Evolutionary conservation across 2,888 invertebrate genomes (phyloP), one percentile per base, ranked within the genome.

Genomic region (Portevinia maculata): DNA sequence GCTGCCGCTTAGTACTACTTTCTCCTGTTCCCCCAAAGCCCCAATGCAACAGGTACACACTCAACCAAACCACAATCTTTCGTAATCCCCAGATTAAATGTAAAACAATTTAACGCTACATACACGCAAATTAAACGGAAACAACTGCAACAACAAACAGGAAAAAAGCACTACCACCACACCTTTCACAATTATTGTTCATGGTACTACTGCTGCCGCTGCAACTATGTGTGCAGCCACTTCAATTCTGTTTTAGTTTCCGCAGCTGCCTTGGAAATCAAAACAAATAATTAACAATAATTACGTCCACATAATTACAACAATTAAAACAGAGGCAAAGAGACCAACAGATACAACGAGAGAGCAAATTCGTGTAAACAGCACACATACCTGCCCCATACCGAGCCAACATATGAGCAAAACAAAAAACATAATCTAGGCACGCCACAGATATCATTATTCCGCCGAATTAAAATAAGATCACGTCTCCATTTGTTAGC

Each of bases 221-320:
- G 39, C n/a, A 9, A 34, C 46, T 19, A 21, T 13, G 24, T 24
- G 19, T 28, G 52, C 74, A 50, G 62, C 64, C 59, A 59, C 52
- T 52, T 65, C 15, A 17, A 37, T 46, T 46, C 34, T 64, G 64
- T 71, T 65, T 41, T 37, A 75, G 59, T 75, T 81, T 75, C 81
- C 70, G 53, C 81, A 81, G 70, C 65, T 76, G 59, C 53, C 70
- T 65, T 53, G 76, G 32, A 76, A 65, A 81, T 81, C 81, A 81
- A 76, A 81, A 76, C 81, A 81, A 81, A 76, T 81, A 81, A 81
- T 81, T 81, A 81, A 76, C 60, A 70, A 71, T 81, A 81, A 81
- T 81, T 81, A 81, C 81, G 41, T 59, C 57, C 34, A 71, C 81
- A 81, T 81, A 81, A 76, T 81, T 71, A 81, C 76, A 81, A 81